These are phyloP conservation scores for Macrosteles quadrilineatus DNA, from an alignment of 1,140 invertebrate species.

Conservation along the genomic window DNA sequence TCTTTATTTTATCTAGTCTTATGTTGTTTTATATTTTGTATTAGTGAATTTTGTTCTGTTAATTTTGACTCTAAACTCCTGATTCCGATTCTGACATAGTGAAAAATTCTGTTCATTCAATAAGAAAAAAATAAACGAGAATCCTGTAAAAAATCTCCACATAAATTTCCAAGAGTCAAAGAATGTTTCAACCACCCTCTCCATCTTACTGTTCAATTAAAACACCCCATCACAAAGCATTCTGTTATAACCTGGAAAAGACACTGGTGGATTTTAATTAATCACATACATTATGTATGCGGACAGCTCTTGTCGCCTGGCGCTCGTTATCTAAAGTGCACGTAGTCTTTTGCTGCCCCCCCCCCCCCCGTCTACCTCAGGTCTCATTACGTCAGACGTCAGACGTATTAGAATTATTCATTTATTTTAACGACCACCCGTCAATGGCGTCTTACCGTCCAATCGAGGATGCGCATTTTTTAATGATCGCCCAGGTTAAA, in stretches of 20 bases:
- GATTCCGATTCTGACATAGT: too few species aligned
- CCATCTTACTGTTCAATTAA: too few species aligned
- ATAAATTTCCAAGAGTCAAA: too few species aligned
- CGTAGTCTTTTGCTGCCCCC: not conserved
- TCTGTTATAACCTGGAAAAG: not conserved
- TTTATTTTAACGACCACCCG: constrained; percentile 19
- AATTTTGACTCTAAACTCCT: too few species aligned
- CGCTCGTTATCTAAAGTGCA: not conserved
- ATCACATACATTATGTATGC: not conserved
- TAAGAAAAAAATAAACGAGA: too few species aligned
- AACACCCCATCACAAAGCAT: not conserved
- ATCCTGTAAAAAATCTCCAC: too few species aligned
- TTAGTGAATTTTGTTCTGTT: too few species aligned
- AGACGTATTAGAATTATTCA: constrained; percentile 22
- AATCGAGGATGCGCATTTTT: constrained; percentile 19
- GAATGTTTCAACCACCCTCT: too few species aligned
- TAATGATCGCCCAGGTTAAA: constrained; percentile 10
- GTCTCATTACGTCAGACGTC: not conserved
- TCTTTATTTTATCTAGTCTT: too few species aligned
- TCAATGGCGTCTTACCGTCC: constrained; percentile 20
- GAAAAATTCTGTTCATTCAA: too few species aligned
- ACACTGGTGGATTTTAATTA: not conserved
- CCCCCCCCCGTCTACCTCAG: not conserved
- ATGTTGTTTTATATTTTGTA: too few species aligned
- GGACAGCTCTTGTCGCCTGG: not conserved